phyloP scores from a whole-genome alignment of 2,888 invertebrate genomes.

The Margaritifera margaritifera region DNA sequence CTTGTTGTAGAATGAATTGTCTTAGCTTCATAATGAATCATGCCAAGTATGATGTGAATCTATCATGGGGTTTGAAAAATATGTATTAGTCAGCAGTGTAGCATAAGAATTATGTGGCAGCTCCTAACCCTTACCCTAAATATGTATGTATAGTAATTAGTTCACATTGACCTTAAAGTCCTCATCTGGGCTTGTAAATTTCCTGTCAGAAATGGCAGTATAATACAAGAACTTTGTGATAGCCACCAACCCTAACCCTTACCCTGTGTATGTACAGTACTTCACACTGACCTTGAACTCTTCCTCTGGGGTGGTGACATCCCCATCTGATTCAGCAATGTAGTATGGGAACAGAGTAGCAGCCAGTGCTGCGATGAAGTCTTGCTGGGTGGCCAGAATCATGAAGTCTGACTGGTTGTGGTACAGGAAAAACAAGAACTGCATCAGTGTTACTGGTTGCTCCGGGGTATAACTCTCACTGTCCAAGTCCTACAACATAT shows the following conservation, averaged over 20 bases:
- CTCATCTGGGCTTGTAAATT: not conserved
- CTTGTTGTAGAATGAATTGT: too few species aligned
- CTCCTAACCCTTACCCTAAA: not conserved
- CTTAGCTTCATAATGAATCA: too few species aligned
- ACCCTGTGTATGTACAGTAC: too few species aligned
- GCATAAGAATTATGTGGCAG: not conserved
- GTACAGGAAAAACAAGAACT: conserved; percentile 95
- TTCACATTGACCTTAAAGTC: not conserved
- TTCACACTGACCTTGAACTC: conserved; percentile 71
- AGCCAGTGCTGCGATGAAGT: conserved; percentile 89
- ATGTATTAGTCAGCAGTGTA: too few species aligned
- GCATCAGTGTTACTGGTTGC: conserved; percentile 75
- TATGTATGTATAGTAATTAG: conserved; percentile 18
- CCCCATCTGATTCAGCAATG: conserved; percentile 64
- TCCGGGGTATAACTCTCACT: conserved; percentile 63
- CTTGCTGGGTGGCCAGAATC: conserved; percentile 91
- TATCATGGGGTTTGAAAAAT: too few species aligned
- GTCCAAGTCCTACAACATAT: conserved; percentile 40
- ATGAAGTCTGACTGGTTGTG: conserved; percentile 95
- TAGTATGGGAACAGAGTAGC: conserved; percentile 84
- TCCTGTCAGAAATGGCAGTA: too few species aligned
- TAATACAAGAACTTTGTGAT: too few species aligned
- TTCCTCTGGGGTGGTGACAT: conserved; percentile 71
- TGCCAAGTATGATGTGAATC: too few species aligned
- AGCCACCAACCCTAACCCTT: too few species aligned